Percentiles rank a stretch among this genome's conserved stretches.
phyloP scores from a whole-genome alignment of 2,113 vertebrate genomes.

The Vimba vimba region DNA sequence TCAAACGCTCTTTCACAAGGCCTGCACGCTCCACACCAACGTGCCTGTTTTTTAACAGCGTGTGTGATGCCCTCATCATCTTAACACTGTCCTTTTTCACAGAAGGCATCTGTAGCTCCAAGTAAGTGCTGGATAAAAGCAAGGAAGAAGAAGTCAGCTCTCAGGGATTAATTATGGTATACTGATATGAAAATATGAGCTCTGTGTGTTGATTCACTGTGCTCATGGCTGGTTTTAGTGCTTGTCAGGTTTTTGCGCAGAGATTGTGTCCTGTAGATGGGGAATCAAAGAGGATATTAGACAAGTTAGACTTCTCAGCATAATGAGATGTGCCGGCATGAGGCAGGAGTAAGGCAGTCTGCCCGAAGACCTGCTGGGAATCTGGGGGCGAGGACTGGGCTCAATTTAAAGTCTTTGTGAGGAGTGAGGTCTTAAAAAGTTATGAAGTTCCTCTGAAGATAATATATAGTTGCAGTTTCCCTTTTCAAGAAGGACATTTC shows the following conservation, averaged over 20 bases:
- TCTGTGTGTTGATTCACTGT: background rate
- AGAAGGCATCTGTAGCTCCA: constrained; percentile 47
- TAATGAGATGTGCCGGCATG: constrained; percentile 17
- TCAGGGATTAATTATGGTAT: constrained; percentile 51
- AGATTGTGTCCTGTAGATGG: constrained; percentile 13
- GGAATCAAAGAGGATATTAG: background rate
- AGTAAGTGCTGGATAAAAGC: constrained; percentile 43
- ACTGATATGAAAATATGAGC: constrained; percentile 48
- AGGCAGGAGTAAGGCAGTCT: background rate
- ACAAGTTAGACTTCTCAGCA: background rate
- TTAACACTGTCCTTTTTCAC: constrained; percentile 44
- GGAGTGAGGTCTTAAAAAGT: constrained; percentile 28
- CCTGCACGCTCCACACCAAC: constrained; percentile 31
- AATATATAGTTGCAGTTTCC: background rate
- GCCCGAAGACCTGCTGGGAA: background rate
- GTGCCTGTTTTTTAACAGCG: constrained; percentile 28
- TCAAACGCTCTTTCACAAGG: constrained; percentile 42
- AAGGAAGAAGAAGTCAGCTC: constrained; percentile 27
- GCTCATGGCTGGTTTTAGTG: constrained; percentile 18
- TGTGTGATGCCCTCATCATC: constrained; percentile 49
- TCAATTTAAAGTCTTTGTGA: constrained; percentile 24
- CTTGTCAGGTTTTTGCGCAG: constrained; percentile 19
- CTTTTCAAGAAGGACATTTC: background rate
- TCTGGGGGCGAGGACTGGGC: constrained; percentile 12
- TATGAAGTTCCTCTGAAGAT: constrained; percentile 21